Evolutionary conservation across 2,888 invertebrate species (phyloP), one percentile per base, ranked within the genome.

Genomic region (Platypus cylindrus): DNA sequence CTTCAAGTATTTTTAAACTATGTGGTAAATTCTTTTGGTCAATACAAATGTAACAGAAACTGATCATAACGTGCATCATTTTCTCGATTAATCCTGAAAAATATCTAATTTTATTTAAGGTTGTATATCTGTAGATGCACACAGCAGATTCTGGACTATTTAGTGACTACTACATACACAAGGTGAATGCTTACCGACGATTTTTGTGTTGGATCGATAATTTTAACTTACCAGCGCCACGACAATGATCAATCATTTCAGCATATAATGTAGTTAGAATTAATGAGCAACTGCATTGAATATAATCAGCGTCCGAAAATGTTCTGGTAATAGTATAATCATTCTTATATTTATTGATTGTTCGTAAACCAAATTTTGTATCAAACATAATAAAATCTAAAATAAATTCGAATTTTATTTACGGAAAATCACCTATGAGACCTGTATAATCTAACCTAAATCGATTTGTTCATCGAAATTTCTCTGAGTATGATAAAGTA

Each of bases 191-290:
- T n/a, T n/a, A n/a, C n/a, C n/a, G n/a, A n/a, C n/a, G n/a, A n/a
- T n/a, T n/a, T 28, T 28, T 8, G 14, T 15, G 5, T 12, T 9
- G 16, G 16, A 13, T 15, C 16, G 8, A 12, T 12, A 26, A 15
- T 3, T 4, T 11, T 29, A 15, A 28, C 29, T 27, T 55, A 71
- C 73, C 70, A 36, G 73, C 70, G 29, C 70, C 71, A 29, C 63
- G 65, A 49, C 72, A 75, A 50, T 77, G 76, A 1, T 68, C 66
- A 20, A 75, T 59, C 28, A 73, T 59, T 49, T 74, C 70, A 2
- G 64, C 62, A 47, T 75, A 77, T 26, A 70, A 67, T 1, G 68
- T 64, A 17, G 60, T 58, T 28, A 76, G 54, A 39, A 75, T 73
- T 8, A 66, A 45, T 18, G 66, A 54, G 50, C 77, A 77, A 46